These are phyloP conservation scores for Plestiodon gilberti DNA, from an alignment of 2,113 vertebrate species.

Conservation along the genomic window DNA sequence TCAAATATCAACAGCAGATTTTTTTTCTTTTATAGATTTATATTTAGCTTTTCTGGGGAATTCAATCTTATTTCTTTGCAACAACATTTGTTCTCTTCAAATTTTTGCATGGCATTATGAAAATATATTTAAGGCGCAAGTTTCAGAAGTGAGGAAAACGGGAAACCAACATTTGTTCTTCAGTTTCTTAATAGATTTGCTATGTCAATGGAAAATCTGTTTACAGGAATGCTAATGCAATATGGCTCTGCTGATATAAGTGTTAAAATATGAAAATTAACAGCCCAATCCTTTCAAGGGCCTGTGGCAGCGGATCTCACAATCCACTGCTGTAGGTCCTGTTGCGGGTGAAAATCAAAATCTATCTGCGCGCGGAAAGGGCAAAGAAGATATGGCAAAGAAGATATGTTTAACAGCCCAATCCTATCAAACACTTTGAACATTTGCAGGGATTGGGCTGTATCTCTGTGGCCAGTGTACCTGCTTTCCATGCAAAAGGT, in stretches of 20 bases:
- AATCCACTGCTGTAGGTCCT: too few species aligned
- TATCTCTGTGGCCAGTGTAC: too few species aligned
- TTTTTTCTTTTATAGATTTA: constrained; percentile 50
- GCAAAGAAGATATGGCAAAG: too few species aligned
- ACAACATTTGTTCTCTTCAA: constrained; percentile 53
- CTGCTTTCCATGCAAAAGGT: too few species aligned
- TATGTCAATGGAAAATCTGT: not conserved
- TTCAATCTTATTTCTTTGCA: constrained; percentile 52
- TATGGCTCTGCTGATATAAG: not conserved
- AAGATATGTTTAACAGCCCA: not conserved
- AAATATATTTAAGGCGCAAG: constrained; percentile 56
- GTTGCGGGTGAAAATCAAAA: too few species aligned
- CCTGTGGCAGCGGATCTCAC: too few species aligned
- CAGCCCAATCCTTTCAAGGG: too few species aligned
- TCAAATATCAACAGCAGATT: constrained; percentile 51
- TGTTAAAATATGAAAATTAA: not conserved
- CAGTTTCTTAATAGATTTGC: not conserved
- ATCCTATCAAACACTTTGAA: not conserved
- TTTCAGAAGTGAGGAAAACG: constrained; percentile 26
- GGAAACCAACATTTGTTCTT: constrained; percentile 60
- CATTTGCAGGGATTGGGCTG: not conserved
- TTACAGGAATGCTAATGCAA: not conserved
- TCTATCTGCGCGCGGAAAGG: not conserved
- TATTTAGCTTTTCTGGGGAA: constrained; percentile 44
- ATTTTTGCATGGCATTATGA: constrained; percentile 45